A percentile compares a stretch with the other conserved stretches of the same genome.
These are phyloP conservation scores for Chalcis sispes DNA, from an alignment of 2,888 invertebrate species.

Conservation along the genomic window DNA sequence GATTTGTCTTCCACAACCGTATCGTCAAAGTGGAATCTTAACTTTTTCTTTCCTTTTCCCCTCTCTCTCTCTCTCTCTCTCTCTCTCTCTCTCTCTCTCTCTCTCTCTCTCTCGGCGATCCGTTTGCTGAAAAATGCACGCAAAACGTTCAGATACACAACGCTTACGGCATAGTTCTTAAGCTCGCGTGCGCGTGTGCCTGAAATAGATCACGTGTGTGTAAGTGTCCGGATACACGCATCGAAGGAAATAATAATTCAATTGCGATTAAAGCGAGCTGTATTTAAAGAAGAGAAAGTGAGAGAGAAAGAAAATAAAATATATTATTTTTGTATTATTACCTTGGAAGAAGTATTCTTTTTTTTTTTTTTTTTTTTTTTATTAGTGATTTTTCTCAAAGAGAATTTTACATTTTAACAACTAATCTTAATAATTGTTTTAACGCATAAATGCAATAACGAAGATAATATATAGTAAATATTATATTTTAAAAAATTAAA, in stretches of 20 bases:
- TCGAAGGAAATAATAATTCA: slow-evolving; percentile 69
- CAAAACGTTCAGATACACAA: neutral
- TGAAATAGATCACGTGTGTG: slow-evolving; percentile 60
- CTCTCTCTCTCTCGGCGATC: neutral
- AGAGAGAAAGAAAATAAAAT: slow-evolving; percentile 33
- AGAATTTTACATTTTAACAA: too few species aligned
- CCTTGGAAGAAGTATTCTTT: too few species aligned
- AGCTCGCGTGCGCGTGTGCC: slow-evolving; percentile 45
- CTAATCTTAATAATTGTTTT: too few species aligned
- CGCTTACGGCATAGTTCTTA: neutral
- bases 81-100: neutral
- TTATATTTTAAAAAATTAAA: too few species aligned
- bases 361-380: too few species aligned
- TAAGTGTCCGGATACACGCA: slow-evolving; percentile 61
- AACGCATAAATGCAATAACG: too few species aligned
- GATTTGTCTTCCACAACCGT: too few species aligned
- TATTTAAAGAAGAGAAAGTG: too few species aligned
- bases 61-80: slow-evolving; percentile 46
- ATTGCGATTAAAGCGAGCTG: slow-evolving; percentile 62
- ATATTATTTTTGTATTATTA: slow-evolving; percentile 69
- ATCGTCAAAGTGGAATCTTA: too few species aligned
- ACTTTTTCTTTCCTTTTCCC: slow-evolving; percentile 41
- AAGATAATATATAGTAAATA: too few species aligned
- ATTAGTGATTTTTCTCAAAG: too few species aligned
- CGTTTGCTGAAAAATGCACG: neutral